Evolutionary conservation across 2,888 invertebrate genomes (phyloP).

Genomic region (Ctenicera cuprea): DNA sequence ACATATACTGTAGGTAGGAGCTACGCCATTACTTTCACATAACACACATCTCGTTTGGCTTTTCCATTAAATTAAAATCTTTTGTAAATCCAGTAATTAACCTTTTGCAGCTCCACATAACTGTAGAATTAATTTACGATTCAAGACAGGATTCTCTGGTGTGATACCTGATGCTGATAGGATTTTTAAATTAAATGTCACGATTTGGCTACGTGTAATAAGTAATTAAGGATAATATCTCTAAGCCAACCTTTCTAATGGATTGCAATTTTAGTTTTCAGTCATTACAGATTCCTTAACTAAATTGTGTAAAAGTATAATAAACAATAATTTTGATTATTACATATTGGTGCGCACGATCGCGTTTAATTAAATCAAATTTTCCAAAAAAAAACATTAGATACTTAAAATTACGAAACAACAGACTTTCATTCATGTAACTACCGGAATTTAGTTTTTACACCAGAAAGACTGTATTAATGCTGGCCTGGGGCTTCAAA

Average conservation of each 20-base stretch:
- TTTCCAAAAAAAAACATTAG: no score
- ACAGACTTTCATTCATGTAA: no score
- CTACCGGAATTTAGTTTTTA: no score
- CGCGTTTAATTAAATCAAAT: no score
- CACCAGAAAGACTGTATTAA: no score
- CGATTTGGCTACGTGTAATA: slow-evolving; percentile 30
- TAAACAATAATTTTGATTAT: no score
- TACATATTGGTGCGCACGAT: no score
- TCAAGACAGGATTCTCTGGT: slow-evolving; percentile 22
- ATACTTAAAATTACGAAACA: no score
- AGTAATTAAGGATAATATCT: slow-evolving; percentile 12
- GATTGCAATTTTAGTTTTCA: background rate
- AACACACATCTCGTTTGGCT: slow-evolving; percentile 21
- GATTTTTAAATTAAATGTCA: slow-evolving; percentile 35
- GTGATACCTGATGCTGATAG: slow-evolving; percentile 6
- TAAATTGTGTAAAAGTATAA: no score
- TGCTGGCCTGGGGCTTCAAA: background rate
- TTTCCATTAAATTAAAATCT: slow-evolving; percentile 36
- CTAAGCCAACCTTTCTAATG: background rate
- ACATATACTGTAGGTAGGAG: slow-evolving; percentile 21
- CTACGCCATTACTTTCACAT: slow-evolving; percentile 39
- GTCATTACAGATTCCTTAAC: no score
- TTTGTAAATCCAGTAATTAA: slow-evolving; percentile 46
- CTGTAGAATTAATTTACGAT: slow-evolving; percentile 42
- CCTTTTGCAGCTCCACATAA: slow-evolving; percentile 39